Conservation (phyloP, 2,113 vertebrate genomes). For the Ia io region DNA sequence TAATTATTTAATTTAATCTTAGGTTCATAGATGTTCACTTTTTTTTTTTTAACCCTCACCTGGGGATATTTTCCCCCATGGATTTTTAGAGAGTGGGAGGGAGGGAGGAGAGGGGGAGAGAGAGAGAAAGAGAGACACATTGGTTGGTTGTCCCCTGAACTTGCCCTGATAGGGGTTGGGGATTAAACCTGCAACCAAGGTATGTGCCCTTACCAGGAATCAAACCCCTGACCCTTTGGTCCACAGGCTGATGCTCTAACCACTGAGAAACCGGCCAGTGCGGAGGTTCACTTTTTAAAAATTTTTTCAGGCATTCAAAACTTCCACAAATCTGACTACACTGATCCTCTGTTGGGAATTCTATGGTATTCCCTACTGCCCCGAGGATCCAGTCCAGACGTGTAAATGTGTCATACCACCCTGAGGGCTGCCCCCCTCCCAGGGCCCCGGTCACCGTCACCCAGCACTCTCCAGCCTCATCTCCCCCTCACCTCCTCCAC, state of each 20-base stretch:
- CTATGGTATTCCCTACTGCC: neutral
- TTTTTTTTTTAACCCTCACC: neutral
- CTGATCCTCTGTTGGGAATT: neutral
- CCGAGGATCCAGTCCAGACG: neutral
- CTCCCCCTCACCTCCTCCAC: rapidly evolving
- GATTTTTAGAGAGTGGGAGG: too few relatives aligned
- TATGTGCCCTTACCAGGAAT: too few relatives aligned
- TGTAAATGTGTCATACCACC: neutral
- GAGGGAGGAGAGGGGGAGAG: too few relatives aligned
- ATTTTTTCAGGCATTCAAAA: neutral
- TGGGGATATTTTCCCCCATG: too few relatives aligned
- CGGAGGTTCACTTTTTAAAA: neutral
- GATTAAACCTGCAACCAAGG: too few relatives aligned
- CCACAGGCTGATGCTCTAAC: too few relatives aligned
- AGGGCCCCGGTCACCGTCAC: too few relatives aligned
- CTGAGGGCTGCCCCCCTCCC: neutral
- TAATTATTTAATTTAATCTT: neutral
- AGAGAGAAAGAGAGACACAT: too few relatives aligned
- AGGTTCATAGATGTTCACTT: neutral
- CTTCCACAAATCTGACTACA: neutral
- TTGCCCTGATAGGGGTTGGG: too few relatives aligned
- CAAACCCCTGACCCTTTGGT: too few relatives aligned
- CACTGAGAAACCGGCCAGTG: too few relatives aligned
- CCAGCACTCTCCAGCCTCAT: neutral
- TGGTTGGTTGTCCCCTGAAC: too few relatives aligned